Percentiles rank a stretch among this genome's conserved stretches.
These are phyloP conservation scores for Boloria selene DNA, from an alignment of 2,888 invertebrate genomes.

Conservation along the genomic window DNA sequence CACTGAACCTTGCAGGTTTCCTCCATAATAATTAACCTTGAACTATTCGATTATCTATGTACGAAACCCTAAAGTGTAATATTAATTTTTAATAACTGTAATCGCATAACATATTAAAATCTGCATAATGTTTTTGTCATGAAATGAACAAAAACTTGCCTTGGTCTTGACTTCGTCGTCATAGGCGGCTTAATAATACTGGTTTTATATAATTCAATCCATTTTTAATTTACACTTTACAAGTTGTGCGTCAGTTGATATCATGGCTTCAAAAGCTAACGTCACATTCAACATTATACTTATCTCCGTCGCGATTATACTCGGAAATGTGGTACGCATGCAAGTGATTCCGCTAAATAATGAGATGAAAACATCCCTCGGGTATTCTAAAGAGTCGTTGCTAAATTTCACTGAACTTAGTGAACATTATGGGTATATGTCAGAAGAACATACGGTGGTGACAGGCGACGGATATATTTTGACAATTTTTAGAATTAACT, in stretches of 20 bases:
- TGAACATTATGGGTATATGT: conserved; percentile 51
- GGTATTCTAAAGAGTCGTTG: conserved; percentile 45
- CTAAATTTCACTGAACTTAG: conserved; percentile 57
- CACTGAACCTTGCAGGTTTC: too few species aligned
- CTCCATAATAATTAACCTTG: too few species aligned
- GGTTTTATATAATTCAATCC: conserved; percentile 2
- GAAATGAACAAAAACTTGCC: not conserved
- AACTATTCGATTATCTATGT: too few species aligned
- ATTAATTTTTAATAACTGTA: too few species aligned
- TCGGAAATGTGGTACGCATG: conserved; percentile 42
- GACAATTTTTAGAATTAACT: conserved; percentile 56
- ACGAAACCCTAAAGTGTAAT: too few species aligned
- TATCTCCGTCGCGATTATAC: conserved; percentile 39
- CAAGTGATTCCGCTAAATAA: conserved; percentile 42
- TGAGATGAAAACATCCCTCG: conserved; percentile 47
- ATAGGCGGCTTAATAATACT: not conserved
- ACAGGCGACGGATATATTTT: conserved; percentile 66
- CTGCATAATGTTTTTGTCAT: too few species aligned
- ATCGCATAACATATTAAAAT: too few species aligned
- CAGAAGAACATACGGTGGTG: conserved; percentile 56
- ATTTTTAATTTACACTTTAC: conserved; percentile 12
- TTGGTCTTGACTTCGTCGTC: conserved; percentile 6
- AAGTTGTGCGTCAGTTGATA: conserved; percentile 47
- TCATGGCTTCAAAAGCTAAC: conserved; percentile 51
- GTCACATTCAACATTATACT: conserved; percentile 48